Base-by-base conservation (phyloP, 23 tunicate species). In the Halocynthia roretzi region DNA sequence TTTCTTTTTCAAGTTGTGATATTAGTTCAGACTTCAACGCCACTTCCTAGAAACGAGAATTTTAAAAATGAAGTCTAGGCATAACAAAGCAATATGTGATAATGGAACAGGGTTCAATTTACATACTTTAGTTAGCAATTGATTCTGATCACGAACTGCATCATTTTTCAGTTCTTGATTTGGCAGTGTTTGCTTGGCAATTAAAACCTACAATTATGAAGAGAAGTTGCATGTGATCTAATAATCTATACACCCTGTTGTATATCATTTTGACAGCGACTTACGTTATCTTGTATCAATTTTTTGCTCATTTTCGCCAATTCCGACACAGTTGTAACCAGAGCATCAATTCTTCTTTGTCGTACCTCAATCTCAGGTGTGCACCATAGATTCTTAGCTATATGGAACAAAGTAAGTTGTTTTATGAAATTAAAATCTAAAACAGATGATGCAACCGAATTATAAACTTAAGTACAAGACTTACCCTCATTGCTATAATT, bases 1-100 rank as follows among this genome's bases (percentile, higher is more conserved):
- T 88, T 56, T 88, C 95, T 52, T 77, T 70, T 56, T 88, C 84
- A 7, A 88, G 84, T 79, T 87, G 93, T 17, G 61, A 8, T 52
- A 87, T 82, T 77, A 76, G 70, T 15, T 72, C 81, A 50, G 79
- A 56, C 56, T 87, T 78, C 7, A 18, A 56, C 22, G 86, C 48
- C 50, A 87, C 80, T 56, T 87, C 86, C 93, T 87, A 61, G 50
- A 78, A 10, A 84, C 21, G 67, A 48, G 44, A 2, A 18, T 48
- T 48, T 67, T 31, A 31, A 31, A n/a, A 31, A 31, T 31, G 1
- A 31, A 31, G 44, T 31, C 44, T 31, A 31, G 44, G 44, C 2
- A 31, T 31, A 20, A n/a, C 63, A 58, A 58, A 58, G 15, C n/a
- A 1, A 58, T 58, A 58, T 58, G 63, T 14, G 17, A 14, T n/a